Evolutionary conservation across 2,888 invertebrate species (phyloP).

Genomic region (Nomada fabriciana): DNA sequence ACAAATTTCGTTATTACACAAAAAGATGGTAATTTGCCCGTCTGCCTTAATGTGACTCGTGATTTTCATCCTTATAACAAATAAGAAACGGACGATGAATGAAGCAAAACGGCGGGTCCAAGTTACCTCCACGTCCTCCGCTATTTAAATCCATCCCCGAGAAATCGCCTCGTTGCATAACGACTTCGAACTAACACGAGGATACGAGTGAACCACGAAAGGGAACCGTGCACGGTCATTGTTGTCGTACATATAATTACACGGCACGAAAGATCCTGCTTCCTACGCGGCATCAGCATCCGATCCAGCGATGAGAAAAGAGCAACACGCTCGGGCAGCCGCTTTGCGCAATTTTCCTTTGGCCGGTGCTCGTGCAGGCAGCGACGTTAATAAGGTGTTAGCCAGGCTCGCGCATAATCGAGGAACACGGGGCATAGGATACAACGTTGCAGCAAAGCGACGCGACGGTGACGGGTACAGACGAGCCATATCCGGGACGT

Average conservation of each 20-base stretch:
- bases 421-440: slow-evolving; percentile 72
- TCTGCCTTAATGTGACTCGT: no score
- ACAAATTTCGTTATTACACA: no score
- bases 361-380: slow-evolving; percentile 65
- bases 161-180: neutral
- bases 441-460: slow-evolving; percentile 76
- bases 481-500: slow-evolving; percentile 81
- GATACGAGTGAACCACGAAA: neutral
- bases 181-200: neutral
- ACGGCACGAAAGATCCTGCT: slow-evolving; percentile 17
- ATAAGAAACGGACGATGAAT: no score
- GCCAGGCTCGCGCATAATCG: slow-evolving; percentile 67
- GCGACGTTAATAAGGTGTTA: slow-evolving; percentile 72
- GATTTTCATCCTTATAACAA: no score
- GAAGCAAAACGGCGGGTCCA: no score
- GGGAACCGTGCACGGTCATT: neutral
- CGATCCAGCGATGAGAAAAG: slow-evolving; percentile 41
- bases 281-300: slow-evolving; percentile 28
- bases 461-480: slow-evolving; percentile 77
- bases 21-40: no score
- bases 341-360: slow-evolving; percentile 69
- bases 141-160: neutral
- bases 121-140: no score
- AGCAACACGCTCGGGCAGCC: slow-evolving; percentile 41
- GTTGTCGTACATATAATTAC: slow-evolving; percentile 26